These are phyloP conservation scores for Capitulum mitella DNA, from an alignment of 2,888 invertebrate genomes.

Conservation along the genomic window DNA sequence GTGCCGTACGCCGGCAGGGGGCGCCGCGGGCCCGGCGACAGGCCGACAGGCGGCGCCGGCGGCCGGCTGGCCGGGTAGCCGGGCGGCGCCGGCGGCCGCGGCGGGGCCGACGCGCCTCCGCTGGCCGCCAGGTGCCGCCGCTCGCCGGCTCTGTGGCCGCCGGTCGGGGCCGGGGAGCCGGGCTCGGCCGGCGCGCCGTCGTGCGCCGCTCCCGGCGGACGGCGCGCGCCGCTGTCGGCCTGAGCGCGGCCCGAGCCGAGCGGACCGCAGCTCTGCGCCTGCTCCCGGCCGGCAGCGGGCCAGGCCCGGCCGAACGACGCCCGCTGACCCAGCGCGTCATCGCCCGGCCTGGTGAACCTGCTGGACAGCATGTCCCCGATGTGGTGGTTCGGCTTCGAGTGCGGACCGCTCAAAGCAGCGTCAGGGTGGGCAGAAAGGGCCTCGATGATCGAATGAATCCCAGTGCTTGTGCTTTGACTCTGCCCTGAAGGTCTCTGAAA, in stretches of 20 bases:
- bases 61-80: not conserved
- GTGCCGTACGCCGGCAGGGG: constrained; percentile 9
- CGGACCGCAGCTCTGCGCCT: too few relatives aligned
- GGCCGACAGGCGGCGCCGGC: not conserved
- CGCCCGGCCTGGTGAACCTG: constrained; percentile 29
- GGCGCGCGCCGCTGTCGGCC: not conserved
- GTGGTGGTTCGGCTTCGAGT: constrained; percentile 31
- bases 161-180: not conserved
- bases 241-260: too few relatives aligned
- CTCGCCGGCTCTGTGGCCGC: too few relatives aligned
- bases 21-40: not conserved
- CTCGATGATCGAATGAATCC: not conserved
- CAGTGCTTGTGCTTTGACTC: too few relatives aligned
- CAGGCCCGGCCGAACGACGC: too few relatives aligned
- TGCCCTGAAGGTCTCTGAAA: too few relatives aligned
- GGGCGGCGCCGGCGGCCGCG: not conserved
- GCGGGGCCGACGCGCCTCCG: not conserved
- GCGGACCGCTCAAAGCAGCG: not conserved
- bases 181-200: not conserved
- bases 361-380: constrained; percentile 33
- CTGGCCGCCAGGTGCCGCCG: too few relatives aligned
- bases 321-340: too few relatives aligned
- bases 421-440: not conserved
- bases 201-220: not conserved
- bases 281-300: not conserved